Conservation (phyloP, 37 sponge, comb jelly and placozoan genomes). For the Beroe ovata region DNA sequence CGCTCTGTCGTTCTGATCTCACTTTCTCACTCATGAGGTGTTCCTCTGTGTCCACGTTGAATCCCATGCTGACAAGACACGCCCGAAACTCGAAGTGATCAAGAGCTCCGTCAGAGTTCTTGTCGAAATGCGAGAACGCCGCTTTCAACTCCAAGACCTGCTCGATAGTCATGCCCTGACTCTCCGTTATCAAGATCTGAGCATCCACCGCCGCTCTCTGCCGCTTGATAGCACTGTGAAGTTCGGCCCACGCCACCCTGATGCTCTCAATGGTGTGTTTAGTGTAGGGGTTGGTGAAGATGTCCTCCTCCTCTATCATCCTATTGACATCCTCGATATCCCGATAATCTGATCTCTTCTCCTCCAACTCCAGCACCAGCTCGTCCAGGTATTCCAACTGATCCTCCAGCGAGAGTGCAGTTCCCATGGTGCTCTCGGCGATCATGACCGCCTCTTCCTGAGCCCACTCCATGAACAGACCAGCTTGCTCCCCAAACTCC, state of each 20-base stretch:
- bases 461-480: slow-evolving; percentile 16
- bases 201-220: slow-evolving; percentile 30
- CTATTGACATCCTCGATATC: slow-evolving; percentile 79
- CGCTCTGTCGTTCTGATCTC: slow-evolving; percentile 76
- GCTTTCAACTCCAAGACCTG: slow-evolving; percentile 84
- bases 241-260: slow-evolving; percentile 80
- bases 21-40: slow-evolving; percentile 70
- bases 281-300: slow-evolving; percentile 97
- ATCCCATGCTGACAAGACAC: slow-evolving; percentile 93
- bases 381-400: slow-evolving; percentile 14
- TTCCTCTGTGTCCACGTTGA: slow-evolving; percentile 78
- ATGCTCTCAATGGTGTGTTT: slow-evolving; percentile 90
- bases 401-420: slow-evolving; percentile 25
- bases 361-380: slow-evolving; percentile 71
- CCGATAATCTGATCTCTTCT: slow-evolving; percentile 75
- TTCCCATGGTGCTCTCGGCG: slow-evolving; percentile 41
- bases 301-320: slow-evolving; percentile 79
- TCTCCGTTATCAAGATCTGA: slow-evolving; percentile 87
- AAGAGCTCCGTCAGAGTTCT: slow-evolving; percentile 69
- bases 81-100: slow-evolving; percentile 95
- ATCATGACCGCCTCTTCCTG: not conserved
- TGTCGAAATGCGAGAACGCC: slow-evolving; percentile 97
- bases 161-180: slow-evolving; percentile 85
- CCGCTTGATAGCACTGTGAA: slow-evolving; percentile 57
- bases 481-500: slow-evolving; percentile 18